These are phyloP conservation scores for Gallinago paraguaiae DNA, from an alignment of 2,113 vertebrate genomes.

Conservation along the genomic window DNA sequence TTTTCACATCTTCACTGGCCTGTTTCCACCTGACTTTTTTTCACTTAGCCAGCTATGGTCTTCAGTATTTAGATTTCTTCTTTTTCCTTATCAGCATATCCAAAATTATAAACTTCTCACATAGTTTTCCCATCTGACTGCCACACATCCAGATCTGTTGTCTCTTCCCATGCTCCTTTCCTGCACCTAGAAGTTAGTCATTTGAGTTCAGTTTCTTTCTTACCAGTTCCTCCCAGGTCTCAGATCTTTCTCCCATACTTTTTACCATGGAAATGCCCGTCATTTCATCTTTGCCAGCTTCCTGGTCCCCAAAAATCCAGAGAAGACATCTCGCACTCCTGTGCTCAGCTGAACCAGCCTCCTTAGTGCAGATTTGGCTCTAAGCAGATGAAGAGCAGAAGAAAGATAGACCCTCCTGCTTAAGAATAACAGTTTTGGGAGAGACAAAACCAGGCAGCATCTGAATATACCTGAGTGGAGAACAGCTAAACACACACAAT, in stretches of 20 bases:
- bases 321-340: background rate
- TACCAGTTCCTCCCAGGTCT: background rate
- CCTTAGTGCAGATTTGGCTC: background rate
- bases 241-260: background rate
- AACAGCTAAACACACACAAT: background rate
- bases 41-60: background rate
- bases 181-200: background rate
- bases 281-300: background rate
- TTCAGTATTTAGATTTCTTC: constrained; percentile 11
- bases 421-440: background rate
- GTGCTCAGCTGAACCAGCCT: background rate
- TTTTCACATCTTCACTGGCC: constrained; percentile 46
- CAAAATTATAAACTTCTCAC: constrained; percentile 15
- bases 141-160: background rate
- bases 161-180: background rate
- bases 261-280: background rate
- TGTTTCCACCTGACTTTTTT: constrained; percentile 36
- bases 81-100: constrained; percentile 23
- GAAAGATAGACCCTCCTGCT: background rate
- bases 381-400: background rate
- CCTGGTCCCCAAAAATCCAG: background rate
- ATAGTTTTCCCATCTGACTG: constrained; percentile 17
- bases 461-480: background rate
- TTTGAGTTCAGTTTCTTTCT: background rate
- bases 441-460: background rate